Evolutionary conservation across 2,888 invertebrate species (phyloP).

Genomic region (Lutraria lutraria): DNA sequence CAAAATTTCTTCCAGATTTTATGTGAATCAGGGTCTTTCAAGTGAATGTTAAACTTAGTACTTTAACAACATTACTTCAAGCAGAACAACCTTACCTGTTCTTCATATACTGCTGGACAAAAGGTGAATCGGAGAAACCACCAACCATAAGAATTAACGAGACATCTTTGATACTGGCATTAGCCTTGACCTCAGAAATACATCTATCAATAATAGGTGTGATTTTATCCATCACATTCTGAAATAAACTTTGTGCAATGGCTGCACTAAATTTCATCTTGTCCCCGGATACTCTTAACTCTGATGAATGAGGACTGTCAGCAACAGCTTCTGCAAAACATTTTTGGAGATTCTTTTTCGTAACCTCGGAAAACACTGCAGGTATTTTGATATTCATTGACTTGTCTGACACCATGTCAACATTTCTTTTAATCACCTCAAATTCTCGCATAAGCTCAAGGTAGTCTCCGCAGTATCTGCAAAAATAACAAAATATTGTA

Average conservation of each 20-base stretch:
- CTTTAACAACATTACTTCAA: neutral
- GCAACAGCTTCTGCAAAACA: slow-evolving; percentile 45
- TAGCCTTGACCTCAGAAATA: slow-evolving; percentile 30
- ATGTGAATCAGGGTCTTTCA: no score
- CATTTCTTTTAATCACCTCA: slow-evolving; percentile 61
- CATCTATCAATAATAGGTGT: slow-evolving; percentile 31
- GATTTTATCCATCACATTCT: slow-evolving; percentile 41
- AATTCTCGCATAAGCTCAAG: slow-evolving; percentile 65
- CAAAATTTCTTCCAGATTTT: no score
- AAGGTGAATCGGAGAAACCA: slow-evolving; percentile 65
- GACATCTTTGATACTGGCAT: neutral
- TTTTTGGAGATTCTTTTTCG: slow-evolving; percentile 27
- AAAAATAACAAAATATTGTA: slow-evolving; percentile 8
- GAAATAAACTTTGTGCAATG: slow-evolving; percentile 45
- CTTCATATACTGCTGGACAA: slow-evolving; percentile 62
- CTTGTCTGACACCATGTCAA: slow-evolving; percentile 41
- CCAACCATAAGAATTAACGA: slow-evolving; percentile 66
- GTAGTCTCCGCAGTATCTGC: slow-evolving; percentile 50
- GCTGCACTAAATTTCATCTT: slow-evolving; percentile 57
- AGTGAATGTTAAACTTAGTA: no score
- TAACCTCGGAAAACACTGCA: slow-evolving; percentile 42
- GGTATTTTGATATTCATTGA: slow-evolving; percentile 60
- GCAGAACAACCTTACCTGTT: slow-evolving; percentile 26
- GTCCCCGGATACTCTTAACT: slow-evolving; percentile 40
- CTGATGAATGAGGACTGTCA: slow-evolving; percentile 30